Conservation (phyloP, 2,113 vertebrate genomes). For the Casuarius casuarius region DNA sequence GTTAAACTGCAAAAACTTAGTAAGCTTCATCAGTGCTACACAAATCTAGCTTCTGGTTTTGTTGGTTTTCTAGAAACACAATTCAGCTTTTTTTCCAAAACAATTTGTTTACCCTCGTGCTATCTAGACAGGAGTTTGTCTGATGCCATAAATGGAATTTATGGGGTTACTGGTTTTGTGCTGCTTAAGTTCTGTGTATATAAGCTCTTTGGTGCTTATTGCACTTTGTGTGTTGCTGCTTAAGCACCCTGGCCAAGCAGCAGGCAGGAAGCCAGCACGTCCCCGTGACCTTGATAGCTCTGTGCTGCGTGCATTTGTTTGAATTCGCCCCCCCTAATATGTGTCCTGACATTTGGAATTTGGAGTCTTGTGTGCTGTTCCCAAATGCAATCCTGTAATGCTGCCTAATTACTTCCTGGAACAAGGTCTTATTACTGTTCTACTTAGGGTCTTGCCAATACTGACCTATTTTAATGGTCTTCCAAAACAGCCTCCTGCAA, state of each 20-base stretch:
- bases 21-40: too few relatives aligned
- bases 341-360: background rate
- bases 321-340: background rate
- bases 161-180: background rate
- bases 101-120: rapidly evolving
- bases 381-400: background rate
- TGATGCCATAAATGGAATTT: rapidly evolving
- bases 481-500: background rate
- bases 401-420: slow-evolving; percentile 9
- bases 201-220: background rate
- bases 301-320: rapidly evolving
- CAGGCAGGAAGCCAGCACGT: background rate
- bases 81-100: background rate
- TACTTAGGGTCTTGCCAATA: background rate
- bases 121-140: rapidly evolving
- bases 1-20: too few relatives aligned
- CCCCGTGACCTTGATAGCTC: background rate
- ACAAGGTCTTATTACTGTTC: background rate
- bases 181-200: background rate
- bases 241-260: rapidly evolving
- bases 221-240: background rate
- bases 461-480: background rate
- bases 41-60: background rate
- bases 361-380: background rate
- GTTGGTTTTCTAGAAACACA: background rate